Evolutionary conservation across 2,113 vertebrate species (phyloP).

Genomic region (Macroglossus sobrinus): DNA sequence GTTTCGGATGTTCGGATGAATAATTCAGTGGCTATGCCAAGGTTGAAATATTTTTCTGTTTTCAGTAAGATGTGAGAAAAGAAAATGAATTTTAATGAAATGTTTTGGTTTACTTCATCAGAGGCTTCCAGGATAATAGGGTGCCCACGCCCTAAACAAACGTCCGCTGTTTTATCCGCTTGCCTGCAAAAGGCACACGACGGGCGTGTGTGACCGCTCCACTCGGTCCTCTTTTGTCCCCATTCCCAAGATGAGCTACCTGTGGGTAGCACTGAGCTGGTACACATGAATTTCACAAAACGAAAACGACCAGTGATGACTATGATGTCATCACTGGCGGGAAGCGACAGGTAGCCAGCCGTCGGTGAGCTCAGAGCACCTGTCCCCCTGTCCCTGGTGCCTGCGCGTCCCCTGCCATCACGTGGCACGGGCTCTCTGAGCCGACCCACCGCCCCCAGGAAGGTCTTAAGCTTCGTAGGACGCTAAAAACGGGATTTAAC

Average conservation of each 20-base stretch:
- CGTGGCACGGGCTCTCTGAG: neutral
- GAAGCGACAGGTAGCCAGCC: conserved; percentile 62
- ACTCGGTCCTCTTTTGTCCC: neutral
- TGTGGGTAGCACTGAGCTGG: no score
- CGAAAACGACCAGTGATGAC: conserved; percentile 53
- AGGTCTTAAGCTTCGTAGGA: neutral
- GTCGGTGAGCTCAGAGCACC: conserved; percentile 34
- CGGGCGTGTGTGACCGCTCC: neutral
- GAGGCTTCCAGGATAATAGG: conserved; percentile 52
- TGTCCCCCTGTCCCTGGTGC: conserved; percentile 50
- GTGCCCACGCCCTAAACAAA: conserved; percentile 61
- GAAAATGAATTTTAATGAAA: conserved; percentile 76
- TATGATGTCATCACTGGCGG: neutral
- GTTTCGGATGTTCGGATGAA: conserved; percentile 71
- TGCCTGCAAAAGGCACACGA: conserved; percentile 20
- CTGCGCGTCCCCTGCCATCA: neutral
- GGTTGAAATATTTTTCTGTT: conserved; percentile 77
- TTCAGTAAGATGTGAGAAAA: conserved; percentile 74
- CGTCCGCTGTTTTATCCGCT: conserved; percentile 32
- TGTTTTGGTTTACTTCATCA: conserved; percentile 76
- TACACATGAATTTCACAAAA: conserved; percentile 55
- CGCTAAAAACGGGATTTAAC: neutral
- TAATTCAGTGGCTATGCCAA: conserved; percentile 75
- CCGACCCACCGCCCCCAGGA: neutral
- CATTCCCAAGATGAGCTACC: neutral